Evolutionary conservation across 2,888 invertebrate genomes (phyloP).

Genomic region (Antheraea yamamai): DNA sequence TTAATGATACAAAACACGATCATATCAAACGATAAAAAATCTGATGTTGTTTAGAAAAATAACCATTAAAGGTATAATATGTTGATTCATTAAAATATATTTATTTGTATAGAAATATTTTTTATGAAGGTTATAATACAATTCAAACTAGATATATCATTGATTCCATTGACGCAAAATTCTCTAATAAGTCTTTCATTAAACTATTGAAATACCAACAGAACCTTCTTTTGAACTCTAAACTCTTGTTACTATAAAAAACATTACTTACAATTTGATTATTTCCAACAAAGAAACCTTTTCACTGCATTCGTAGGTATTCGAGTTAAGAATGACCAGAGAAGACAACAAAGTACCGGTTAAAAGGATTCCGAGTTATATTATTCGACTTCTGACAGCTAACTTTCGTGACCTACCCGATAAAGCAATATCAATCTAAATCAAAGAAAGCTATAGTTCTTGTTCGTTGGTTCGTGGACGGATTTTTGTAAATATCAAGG

Average conservation of each 20-base stretch:
- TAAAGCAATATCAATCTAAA: not conserved
- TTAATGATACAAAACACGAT: not conserved
- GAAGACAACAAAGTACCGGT: slow-evolving; percentile 7
- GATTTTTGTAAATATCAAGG: not conserved
- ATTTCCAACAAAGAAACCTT: not conserved
- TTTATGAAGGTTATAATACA: not conserved
- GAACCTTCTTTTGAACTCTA: not conserved
- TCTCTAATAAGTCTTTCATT: not conserved
- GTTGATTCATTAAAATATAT: not conserved
- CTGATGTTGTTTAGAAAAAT: not conserved
- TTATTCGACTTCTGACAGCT: not conserved
- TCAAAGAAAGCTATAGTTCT: not conserved
- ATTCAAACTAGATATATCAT: not conserved
- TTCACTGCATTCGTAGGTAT: not conserved
- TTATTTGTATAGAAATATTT: no score
- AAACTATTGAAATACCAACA: not conserved
- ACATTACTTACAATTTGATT: not conserved
- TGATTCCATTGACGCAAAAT: not conserved
- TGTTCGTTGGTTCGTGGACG: not conserved
- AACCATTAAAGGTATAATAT: not conserved
- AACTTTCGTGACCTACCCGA: not conserved
- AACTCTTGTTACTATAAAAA: not conserved
- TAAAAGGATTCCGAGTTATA: not conserved
- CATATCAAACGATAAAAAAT: not conserved
- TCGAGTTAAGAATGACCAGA: not conserved